Evolutionary conservation across 1,140 invertebrate genomes (phyloP), one percentile per base, ranked within the genome.

Genomic region (Colletes latitarsis): DNA sequence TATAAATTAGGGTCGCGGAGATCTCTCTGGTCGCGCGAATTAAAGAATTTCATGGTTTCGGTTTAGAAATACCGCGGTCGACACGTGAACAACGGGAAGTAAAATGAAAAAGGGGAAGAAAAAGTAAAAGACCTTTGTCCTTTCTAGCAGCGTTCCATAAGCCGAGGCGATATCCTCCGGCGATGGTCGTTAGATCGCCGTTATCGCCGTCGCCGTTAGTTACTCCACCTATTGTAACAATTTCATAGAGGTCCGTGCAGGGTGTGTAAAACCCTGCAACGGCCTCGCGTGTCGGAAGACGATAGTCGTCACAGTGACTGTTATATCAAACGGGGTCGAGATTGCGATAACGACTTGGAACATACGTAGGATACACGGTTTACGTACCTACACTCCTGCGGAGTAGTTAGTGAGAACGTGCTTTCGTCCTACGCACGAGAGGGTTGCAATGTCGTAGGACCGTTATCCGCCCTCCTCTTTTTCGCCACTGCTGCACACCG

Each of bases 271-370:
- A 77, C 57, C 74, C 85, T 82, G 76, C 77, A 80, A 70, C 60
- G 77, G 88, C 89, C 90, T 92, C 85, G 92, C 92, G 91, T 93
- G 92, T 89, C 85, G 84, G 86, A 89, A 90, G 88, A 91, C 91
- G 89, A 91, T 93, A 92, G 89, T 91, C 90, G 91, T 92, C 90
- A 92, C 90, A 92, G 89, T 92, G 91, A 93, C 92, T 92, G 92
- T 93, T 92, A 92, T 92, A 93, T 93, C 91, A 91, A 92, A 90
- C 88, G 89, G 84, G 88, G 88, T 84, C 78, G 85, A 89, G 90
- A 92, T 92, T 86, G 82, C 87, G 91, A 93, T 92, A 92, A 90
- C 85, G 86, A 89, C 83, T 85, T 12, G 86, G 87, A 92, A 92
- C 90, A 92, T 88, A 92, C 89, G 89, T 91, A 90, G 88, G 88